phyloP scores from a whole-genome alignment of 2,113 vertebrate genomes.

The Triplophysa dalaica region DNA sequence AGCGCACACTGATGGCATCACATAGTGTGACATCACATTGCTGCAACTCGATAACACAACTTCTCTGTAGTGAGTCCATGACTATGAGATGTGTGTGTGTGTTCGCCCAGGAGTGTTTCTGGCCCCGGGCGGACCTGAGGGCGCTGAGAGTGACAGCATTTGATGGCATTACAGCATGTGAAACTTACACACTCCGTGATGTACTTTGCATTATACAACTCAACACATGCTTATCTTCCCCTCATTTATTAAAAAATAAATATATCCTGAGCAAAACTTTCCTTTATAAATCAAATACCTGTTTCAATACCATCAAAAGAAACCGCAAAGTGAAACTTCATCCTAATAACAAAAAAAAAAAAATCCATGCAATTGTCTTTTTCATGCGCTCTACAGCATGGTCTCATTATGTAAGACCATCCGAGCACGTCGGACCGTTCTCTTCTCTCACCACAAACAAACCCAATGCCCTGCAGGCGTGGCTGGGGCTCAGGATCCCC shows the following conservation, averaged over 20 bases:
- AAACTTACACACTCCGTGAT: conserved; percentile 33
- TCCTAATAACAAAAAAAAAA: not conserved
- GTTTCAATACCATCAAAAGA: not conserved
- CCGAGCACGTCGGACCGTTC: conserved; percentile 27
- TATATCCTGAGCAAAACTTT: not conserved
- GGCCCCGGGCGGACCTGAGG: conserved; percentile 61
- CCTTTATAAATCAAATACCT: not conserved
- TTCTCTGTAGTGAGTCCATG: conserved; percentile 34
- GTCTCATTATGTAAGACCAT: conserved; percentile 49
- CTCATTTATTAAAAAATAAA: conserved; percentile 12
- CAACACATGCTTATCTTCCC: conserved; percentile 2
- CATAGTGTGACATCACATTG: conserved; percentile 49
- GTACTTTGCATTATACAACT: conserved; percentile 12
- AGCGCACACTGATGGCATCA: conserved; percentile 51
- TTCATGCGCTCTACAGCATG: not conserved
- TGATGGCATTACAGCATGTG: conserved; percentile 57
- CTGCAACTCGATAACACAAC: not conserved
- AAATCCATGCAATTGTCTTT: not conserved
- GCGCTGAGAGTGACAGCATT: conserved; percentile 53
- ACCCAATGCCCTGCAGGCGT: conserved; percentile 50
- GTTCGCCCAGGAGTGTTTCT: conserved; percentile 37
- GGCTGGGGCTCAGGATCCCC: conserved; percentile 44
- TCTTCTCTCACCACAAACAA: conserved; percentile 37
- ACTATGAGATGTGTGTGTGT: conserved; percentile 25
- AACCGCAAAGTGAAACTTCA: not conserved